Evolutionary conservation across 2,113 vertebrate species (phyloP).

Genomic region (Lasiurus cinereus): DNA sequence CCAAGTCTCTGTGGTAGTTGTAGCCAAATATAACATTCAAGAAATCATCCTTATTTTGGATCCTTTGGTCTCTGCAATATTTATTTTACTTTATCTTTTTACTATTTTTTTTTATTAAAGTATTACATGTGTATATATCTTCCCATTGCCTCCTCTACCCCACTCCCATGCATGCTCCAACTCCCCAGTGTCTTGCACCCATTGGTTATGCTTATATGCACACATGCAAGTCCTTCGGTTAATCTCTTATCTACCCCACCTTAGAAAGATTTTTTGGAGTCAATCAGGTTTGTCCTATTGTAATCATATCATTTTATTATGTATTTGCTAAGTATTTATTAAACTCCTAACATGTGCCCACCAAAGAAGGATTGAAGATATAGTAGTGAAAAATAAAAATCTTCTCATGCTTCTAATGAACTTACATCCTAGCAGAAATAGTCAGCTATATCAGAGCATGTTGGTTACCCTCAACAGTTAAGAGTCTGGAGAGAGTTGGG

Average conservation of each 20-base stretch:
- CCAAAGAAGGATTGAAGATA: not conserved
- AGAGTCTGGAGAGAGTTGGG: not conserved
- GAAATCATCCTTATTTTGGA: not conserved
- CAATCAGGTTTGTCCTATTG: not conserved
- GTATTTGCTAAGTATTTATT: not conserved
- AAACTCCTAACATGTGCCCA: not conserved
- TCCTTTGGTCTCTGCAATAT: conserved; percentile 45
- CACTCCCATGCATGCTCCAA: too few species aligned
- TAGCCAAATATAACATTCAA: conserved; percentile 47
- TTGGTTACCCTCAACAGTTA: not conserved
- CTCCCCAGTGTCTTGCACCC: too few species aligned
- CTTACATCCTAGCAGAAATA: not conserved
- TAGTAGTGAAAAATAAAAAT: not conserved
- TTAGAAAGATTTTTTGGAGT: not conserved
- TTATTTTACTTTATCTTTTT: not conserved
- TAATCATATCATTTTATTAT: not conserved
- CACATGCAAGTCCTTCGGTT: too few species aligned
- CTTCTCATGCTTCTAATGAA: not conserved
- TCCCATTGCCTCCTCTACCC: too few species aligned
- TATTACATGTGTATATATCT: too few species aligned
- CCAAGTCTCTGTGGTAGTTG: not conserved
- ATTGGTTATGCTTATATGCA: too few species aligned
- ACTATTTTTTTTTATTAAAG: too few species aligned
- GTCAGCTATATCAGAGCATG: not conserved
- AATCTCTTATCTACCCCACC: too few species aligned